Evolutionary conservation across 1,140 invertebrate species (phyloP).

Genomic region (Bilobella aurantiaca): DNA sequence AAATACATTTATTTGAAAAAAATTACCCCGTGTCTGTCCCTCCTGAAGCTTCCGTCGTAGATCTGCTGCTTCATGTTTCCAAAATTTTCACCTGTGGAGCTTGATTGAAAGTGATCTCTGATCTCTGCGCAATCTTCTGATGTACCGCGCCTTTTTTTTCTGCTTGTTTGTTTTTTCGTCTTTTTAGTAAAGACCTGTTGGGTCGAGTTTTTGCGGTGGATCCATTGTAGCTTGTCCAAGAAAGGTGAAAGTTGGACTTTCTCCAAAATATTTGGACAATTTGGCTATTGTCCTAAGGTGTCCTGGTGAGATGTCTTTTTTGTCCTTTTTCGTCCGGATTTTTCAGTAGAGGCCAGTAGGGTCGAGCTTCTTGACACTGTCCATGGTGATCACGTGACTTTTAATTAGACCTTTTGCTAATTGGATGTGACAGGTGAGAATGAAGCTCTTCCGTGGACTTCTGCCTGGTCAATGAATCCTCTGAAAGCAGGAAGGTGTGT

Average conservation of each 20-base stretch:
- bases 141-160: not conserved
- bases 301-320: no score
- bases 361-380: conserved; percentile 25
- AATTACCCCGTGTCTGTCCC: no score
- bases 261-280: not conserved
- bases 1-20: no score
- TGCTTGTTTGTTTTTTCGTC: not conserved
- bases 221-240: conserved; percentile 14
- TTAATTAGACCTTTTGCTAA: not conserved
- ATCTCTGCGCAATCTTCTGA: not conserved
- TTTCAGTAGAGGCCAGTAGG: conserved; percentile 32
- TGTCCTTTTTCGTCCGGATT: no score
- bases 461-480: no score
- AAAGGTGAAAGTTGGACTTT: not conserved
- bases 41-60: no score
- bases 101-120: no score
- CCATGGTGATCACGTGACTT: conserved; percentile 12
- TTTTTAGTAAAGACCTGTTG: conserved; percentile 33
- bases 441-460: no score
- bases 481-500: no score
- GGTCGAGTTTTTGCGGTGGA: conserved; percentile 33
- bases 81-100: no score
- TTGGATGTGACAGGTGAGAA: not conserved
- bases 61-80: no score
- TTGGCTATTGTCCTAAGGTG: not conserved